These are phyloP conservation scores for Buathra laborator DNA, from an alignment of 2,888 invertebrate genomes.

Conservation along the genomic window DNA sequence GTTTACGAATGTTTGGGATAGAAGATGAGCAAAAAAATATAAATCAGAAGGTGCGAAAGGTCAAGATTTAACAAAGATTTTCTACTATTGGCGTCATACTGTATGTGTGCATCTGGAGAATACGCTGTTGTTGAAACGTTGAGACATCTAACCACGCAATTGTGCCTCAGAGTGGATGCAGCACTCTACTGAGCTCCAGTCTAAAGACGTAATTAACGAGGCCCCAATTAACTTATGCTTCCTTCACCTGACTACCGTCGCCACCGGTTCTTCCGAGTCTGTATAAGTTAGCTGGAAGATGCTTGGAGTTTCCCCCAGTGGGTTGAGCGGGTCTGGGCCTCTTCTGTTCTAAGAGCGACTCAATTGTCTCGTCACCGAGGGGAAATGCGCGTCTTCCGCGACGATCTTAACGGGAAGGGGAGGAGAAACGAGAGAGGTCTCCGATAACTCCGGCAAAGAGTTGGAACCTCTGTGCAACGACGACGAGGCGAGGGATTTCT, in stretches of 20 bases:
- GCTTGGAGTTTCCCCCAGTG: slow-evolving; percentile 26
- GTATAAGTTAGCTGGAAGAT: slow-evolving; percentile 57
- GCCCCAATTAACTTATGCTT: slow-evolving; percentile 64
- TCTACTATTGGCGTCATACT: neutral
- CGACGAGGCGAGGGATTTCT: slow-evolving; percentile 58
- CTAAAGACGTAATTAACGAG: slow-evolving; percentile 64
- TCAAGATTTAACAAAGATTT: slow-evolving; percentile 3
- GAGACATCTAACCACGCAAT: slow-evolving; percentile 21
- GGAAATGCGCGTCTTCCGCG: slow-evolving; percentile 47
- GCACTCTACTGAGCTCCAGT: slow-evolving; percentile 41
- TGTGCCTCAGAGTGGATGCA: slow-evolving; percentile 34
- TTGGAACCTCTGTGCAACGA: slow-evolving; percentile 37
- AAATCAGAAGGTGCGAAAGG: neutral
- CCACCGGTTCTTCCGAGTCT: slow-evolving; percentile 43
- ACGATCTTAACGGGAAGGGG: slow-evolving; percentile 30
- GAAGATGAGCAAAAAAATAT: neutral
- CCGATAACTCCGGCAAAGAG: slow-evolving; percentile 48
- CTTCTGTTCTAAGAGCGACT: slow-evolving; percentile 61
- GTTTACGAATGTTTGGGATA: neutral
- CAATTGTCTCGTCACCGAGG: slow-evolving; percentile 67
- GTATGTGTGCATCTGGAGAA: slow-evolving; percentile 10
- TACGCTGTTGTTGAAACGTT: slow-evolving; percentile 10
- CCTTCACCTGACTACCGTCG: slow-evolving; percentile 36
- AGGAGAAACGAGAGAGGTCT: slow-evolving; percentile 42
- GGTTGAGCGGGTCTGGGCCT: slow-evolving; percentile 44